Conservation (phyloP, 2,888 invertebrate species). For the Cordilura impudica region DNA sequence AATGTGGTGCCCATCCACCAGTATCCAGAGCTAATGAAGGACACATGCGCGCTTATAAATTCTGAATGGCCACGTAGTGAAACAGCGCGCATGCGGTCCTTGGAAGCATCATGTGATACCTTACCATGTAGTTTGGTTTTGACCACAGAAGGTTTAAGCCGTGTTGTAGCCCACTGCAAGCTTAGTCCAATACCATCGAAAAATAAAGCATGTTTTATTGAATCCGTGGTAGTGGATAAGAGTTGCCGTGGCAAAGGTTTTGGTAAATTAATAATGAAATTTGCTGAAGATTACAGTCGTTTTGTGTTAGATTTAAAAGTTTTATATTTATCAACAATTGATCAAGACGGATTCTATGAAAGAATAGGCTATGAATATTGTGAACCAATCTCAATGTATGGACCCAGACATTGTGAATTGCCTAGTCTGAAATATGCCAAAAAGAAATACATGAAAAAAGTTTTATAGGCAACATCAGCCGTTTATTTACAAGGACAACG, state of each 20-base stretch:
- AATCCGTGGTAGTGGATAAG: conserved; percentile 88
- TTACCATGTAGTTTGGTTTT: conserved; percentile 86
- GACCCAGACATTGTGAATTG: conserved; percentile 78
- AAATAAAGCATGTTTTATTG: conserved; percentile 86
- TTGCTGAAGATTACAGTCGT: conserved; percentile 86
- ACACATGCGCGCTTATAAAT: conserved; percentile 88
- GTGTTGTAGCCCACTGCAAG: conserved; percentile 89
- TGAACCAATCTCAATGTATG: conserved; percentile 85
- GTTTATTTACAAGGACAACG: conserved; percentile 47
- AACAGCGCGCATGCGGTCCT: conserved; percentile 86
- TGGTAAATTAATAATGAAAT: conserved; percentile 86
- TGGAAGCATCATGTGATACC: conserved; percentile 85
- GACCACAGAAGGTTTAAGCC: conserved; percentile 79
- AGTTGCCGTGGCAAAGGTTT: conserved; percentile 85
- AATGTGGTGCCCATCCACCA: conserved; percentile 85
- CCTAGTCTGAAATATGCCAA: conserved; percentile 75
- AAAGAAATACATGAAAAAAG: conserved; percentile 78
- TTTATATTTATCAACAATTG: conserved; percentile 85
- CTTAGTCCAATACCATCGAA: conserved; percentile 85
- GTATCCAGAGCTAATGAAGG: conserved; percentile 83
- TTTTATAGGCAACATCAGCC: conserved; percentile 73
- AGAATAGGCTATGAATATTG: conserved; percentile 86
- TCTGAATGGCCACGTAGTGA: conserved; percentile 92
- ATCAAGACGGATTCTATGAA: conserved; percentile 86
- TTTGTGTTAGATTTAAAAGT: conserved; percentile 81